Base-by-base conservation (phyloP, 2,797 vertebrate genomes). In the Capromys pilorides region DNA sequence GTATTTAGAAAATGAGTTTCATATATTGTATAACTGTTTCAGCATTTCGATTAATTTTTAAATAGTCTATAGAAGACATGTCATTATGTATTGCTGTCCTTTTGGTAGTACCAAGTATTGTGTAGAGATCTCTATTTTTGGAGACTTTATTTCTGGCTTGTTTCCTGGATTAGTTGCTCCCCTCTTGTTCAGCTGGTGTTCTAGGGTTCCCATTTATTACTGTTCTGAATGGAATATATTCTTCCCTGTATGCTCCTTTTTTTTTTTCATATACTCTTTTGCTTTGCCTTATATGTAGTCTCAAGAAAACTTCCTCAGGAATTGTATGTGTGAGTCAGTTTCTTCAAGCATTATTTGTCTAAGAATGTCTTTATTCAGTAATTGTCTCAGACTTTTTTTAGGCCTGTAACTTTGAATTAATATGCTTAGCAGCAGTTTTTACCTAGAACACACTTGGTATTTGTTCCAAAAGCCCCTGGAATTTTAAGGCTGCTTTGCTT, bases 251-350 rank as follows among this genome's bases (percentile, higher is more conserved):
- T 45, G 45, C 45, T 45, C 45, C 8, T 45, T 45, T 45, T 45
- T 45, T 45, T 45, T 88, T 49, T 67, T 88, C 1, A 78, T 64
- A 78, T 85, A 31, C 19, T 90, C 45, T 36, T 77, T 88, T 84
- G 24, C 64, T 83, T 86, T 57, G 28, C 18, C 31, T 69, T 49
- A 26, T 77, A 77, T 28, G 86, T 18, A 33, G 75, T 85, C 49
- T 66, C 49, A 67, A 57, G 57, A 88, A 64, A 49, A 66, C 79
- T 93, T 88, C 61, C 83, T 85, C 71, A 81, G 45, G 66, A 90
- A 59, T 59, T 33, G 6, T 49, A 36, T 57, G 33, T 79, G 39
- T 11, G 10, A 84, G 24, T 71, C 33, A 77, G 39, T n/a, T 86
- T 86, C 87, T 49, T 88, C 31, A 78, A 79, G 51, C n/a, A 33